A percentile compares a stretch with the other conserved stretches of the same genome.
These are phyloP conservation scores for Aleiodes alternator DNA, from an alignment of 2,888 invertebrate species.

Conservation along the genomic window DNA sequence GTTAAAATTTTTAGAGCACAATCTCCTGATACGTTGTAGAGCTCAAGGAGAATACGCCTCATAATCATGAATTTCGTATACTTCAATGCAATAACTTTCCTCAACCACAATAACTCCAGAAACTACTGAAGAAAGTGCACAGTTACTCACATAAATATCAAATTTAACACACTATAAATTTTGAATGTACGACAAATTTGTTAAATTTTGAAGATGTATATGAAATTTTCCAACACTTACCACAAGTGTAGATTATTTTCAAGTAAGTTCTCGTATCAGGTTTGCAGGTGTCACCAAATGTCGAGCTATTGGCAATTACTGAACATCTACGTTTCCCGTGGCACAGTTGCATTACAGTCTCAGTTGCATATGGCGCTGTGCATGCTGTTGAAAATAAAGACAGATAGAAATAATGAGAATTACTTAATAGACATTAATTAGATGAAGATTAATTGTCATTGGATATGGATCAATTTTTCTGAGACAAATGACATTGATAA, in stretches of 20 bases:
- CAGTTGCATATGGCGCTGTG: slow-evolving; percentile 91
- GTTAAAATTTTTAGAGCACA: no score
- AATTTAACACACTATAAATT: no score
- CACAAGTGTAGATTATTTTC: slow-evolving; percentile 91
- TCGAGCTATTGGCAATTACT: slow-evolving; percentile 86
- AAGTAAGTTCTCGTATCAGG: slow-evolving; percentile 88
- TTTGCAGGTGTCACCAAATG: slow-evolving; percentile 89
- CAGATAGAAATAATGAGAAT: background rate
- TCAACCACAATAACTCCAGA: no score
- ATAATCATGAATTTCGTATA: no score
- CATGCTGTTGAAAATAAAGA: slow-evolving; percentile 81
- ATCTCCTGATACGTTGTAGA: no score
- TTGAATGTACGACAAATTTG: no score
- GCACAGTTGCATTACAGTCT: slow-evolving; percentile 91
- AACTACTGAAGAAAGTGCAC: no score
- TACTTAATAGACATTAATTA: slow-evolving; percentile 6
- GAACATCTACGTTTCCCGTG: slow-evolving; percentile 89
- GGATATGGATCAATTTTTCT: no score
- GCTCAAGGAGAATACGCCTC: no score
- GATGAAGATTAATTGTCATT: background rate
- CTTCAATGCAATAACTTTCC: no score
- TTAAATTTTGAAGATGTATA: slow-evolving; percentile 34
- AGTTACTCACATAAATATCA: no score
- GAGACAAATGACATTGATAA: no score
- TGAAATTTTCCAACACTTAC: slow-evolving; percentile 78